Percentiles rank a stretch among this genome's conserved stretches.
These are phyloP conservation scores for Megaceryle maxima DNA, from an alignment of 2,113 vertebrate genomes.

Conservation along the genomic window DNA sequence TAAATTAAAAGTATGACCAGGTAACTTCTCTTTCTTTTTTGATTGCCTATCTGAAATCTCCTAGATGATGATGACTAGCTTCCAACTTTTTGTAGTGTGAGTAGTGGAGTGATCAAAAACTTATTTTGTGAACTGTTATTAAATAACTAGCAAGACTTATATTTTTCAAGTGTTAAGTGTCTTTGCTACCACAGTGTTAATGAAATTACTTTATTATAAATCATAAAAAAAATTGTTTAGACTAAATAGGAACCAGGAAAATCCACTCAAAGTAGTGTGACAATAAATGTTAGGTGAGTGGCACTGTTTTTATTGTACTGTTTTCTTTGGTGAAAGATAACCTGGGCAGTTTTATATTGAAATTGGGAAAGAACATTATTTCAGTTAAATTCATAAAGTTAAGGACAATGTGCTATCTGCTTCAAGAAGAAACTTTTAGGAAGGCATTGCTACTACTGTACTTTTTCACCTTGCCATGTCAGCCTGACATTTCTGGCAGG, in stretches of 20 bases:
- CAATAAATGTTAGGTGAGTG: background rate
- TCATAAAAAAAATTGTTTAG: background rate
- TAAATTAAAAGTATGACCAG: background rate
- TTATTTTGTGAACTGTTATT: background rate
- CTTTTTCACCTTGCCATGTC: background rate
- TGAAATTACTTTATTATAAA: background rate
- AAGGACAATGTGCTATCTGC: background rate
- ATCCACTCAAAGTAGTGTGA: background rate
- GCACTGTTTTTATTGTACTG: background rate
- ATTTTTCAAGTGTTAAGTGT: background rate
- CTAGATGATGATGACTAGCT: background rate
- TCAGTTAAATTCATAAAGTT: background rate
- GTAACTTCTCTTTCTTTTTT: background rate
- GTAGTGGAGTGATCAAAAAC: background rate
- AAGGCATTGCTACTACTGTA: background rate
- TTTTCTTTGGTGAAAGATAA: background rate
- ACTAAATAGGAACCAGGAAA: background rate
- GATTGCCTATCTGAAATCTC: background rate
- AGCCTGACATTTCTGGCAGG: background rate
- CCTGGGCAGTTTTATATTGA: background rate
- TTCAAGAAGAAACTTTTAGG: background rate
- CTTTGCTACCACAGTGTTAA: background rate
- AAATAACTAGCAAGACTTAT: background rate
- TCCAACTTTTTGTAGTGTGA: background rate
- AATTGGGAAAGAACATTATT: background rate